Conservation (phyloP, 1,140 invertebrate genomes). For the Listronotus bonariensis region DNA sequence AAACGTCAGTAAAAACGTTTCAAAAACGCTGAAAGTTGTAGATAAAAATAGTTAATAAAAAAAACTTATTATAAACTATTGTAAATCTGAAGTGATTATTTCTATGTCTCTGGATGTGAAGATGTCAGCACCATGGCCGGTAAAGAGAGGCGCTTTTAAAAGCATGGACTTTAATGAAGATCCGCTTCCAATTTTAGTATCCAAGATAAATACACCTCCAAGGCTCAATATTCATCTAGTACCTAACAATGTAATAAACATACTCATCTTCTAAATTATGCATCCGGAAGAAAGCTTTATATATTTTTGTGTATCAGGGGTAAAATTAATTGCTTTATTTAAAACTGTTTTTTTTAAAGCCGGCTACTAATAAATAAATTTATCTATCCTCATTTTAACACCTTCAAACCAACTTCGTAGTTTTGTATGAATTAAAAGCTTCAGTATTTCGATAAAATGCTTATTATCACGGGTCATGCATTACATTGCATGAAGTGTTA, state of each 20-base stretch:
- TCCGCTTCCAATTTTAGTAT: constrained; percentile 41
- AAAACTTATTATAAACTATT: not conserved
- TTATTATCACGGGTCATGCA: no score
- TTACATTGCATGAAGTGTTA: no score
- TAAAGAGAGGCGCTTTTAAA: constrained; percentile 66
- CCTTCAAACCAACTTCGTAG: no score
- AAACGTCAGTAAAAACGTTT: constrained; percentile 1
- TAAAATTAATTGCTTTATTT: constrained; percentile 6
- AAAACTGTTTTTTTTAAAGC: no score
- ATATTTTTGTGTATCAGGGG: constrained; percentile 1
- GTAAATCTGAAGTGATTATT: constrained; percentile 1
- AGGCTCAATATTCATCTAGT: constrained; percentile 37
- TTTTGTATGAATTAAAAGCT: no score
- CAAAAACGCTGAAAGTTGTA: not conserved
- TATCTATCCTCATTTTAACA: no score
- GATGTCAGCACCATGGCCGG: constrained; percentile 67
- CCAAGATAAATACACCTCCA: constrained; percentile 30
- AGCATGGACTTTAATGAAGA: constrained; percentile 57
- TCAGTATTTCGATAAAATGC: no score
- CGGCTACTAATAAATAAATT: no score
- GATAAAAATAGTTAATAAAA: not conserved
- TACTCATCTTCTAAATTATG: no score
- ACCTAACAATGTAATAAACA: constrained; percentile 36
- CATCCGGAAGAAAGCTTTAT: no score
- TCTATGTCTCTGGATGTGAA: constrained; percentile 12